phyloP scores from a whole-genome alignment of 2,113 vertebrate species.

The Bothrops jararaca region DNA sequence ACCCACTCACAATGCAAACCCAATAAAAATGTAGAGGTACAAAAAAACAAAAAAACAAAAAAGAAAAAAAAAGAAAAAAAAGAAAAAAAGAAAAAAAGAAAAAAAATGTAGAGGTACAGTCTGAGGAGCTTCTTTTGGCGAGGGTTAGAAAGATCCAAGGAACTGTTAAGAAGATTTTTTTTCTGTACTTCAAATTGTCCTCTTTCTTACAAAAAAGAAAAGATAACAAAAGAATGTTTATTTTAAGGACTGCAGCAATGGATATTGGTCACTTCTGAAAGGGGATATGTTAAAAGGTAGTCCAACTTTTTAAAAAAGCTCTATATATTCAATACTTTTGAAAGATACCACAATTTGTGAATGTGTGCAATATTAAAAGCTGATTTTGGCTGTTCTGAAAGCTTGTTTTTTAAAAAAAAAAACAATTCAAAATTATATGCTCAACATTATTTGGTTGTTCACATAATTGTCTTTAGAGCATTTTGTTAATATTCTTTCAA shows the following conservation, averaged over 20 bases:
- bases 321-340: not conserved
- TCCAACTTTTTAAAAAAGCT: not conserved
- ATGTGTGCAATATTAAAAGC: not conserved
- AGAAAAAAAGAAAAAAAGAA: too few relatives aligned
- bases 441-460: not conserved
- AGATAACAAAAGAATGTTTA: not conserved
- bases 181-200: not conserved
- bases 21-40: not conserved
- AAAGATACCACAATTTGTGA: not conserved
- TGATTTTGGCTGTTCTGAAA: not conserved
- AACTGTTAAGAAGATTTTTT: not conserved
- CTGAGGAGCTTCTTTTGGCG: not conserved
- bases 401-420: not conserved
- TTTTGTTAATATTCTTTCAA: not conserved
- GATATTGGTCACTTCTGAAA: not conserved
- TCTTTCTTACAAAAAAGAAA: not conserved
- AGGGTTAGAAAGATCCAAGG: not conserved
- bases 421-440: not conserved
- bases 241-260: not conserved
- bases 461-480: not conserved
- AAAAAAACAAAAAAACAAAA: too few relatives aligned
- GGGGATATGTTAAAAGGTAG: conserved; percentile 9
- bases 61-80: too few relatives aligned
- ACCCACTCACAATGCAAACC: not conserved
- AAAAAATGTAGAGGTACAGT: not conserved